Evolutionary conservation across 2,888 invertebrate species (phyloP).

Genomic region (Vesta saturnalis): DNA sequence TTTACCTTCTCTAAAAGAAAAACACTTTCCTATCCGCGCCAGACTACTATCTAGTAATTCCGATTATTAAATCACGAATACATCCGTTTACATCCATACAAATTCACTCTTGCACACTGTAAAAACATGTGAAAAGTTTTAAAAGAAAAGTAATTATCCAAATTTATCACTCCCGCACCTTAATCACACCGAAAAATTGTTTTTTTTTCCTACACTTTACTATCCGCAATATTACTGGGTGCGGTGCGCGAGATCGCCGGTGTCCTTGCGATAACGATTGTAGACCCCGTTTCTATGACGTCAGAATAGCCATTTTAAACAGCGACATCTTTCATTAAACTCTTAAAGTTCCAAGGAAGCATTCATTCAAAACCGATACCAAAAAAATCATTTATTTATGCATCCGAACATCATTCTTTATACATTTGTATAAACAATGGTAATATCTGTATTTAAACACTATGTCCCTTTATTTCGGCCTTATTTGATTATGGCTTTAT

Average conservation of each 20-base stretch:
- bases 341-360: background rate
- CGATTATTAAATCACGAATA: slow-evolving; percentile 58
- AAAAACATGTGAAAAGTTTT: slow-evolving; percentile 57
- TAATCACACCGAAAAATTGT: slow-evolving; percentile 47
- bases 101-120: slow-evolving; percentile 56
- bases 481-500: too few relatives aligned
- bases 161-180: slow-evolving; percentile 52
- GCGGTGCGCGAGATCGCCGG: slow-evolving; percentile 56
- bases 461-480: too few relatives aligned
- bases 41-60: slow-evolving; percentile 57
- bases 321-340: slow-evolving; percentile 13
- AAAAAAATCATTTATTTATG: background rate
- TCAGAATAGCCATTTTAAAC: slow-evolving; percentile 31
- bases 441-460: too few relatives aligned
- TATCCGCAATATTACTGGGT: slow-evolving; percentile 48
- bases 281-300: slow-evolving; percentile 49
- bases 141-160: slow-evolving; percentile 50
- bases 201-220: slow-evolving; percentile 45
- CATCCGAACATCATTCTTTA: too few relatives aligned
- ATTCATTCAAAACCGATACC: background rate
- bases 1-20: slow-evolving; percentile 52
- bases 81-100: slow-evolving; percentile 60
- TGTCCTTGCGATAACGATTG: slow-evolving; percentile 57
- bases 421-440: too few relatives aligned
- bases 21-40: slow-evolving; percentile 50